A percentile compares a stretch with the other conserved stretches of the same genome.
Evolutionary conservation across 2,797 vertebrate genomes (phyloP).

Genomic region (Arnoldichthys spilopterus): DNA sequence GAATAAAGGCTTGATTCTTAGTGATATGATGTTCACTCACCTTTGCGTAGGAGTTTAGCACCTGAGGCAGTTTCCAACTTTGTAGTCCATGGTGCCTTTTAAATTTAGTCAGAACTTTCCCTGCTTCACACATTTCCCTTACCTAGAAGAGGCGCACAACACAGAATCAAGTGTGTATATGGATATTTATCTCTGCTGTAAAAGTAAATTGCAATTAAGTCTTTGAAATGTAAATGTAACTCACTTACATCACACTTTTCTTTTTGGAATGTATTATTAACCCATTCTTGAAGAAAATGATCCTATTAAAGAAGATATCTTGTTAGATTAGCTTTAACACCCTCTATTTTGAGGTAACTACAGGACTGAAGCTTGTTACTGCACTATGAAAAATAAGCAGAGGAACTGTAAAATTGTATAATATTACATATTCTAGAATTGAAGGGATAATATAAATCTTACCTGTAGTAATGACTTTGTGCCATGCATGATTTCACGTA

Average conservation of each 20-base stretch:
- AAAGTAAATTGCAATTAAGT: not conserved
- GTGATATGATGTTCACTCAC: not conserved
- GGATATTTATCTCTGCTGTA: not conserved
- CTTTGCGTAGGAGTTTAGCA: not conserved
- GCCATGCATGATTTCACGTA: no score
- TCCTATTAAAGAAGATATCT: not conserved
- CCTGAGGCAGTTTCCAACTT: not conserved
- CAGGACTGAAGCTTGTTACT: not conserved
- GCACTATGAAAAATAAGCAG: not conserved
- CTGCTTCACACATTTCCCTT: not conserved
- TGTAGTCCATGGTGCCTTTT: not conserved
- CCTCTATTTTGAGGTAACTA: not conserved
- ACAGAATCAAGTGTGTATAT: not conserved
- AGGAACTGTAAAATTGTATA: no score
- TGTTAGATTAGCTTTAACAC: not conserved
- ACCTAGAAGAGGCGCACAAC: not conserved
- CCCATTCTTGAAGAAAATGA: constrained; percentile 15
- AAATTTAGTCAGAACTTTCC: not conserved
- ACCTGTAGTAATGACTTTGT: no score
- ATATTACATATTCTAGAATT: not conserved
- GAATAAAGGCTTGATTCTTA: no score
- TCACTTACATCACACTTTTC: constrained; percentile 22
- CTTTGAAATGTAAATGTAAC: not conserved
- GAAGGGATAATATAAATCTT: not conserved
- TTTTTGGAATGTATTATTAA: not conserved